A percentile compares a stretch with the other conserved stretches of the same genome.
phyloP scores from a whole-genome alignment of 2,113 vertebrate genomes.

The Anarhynchus alexandrinus region DNA sequence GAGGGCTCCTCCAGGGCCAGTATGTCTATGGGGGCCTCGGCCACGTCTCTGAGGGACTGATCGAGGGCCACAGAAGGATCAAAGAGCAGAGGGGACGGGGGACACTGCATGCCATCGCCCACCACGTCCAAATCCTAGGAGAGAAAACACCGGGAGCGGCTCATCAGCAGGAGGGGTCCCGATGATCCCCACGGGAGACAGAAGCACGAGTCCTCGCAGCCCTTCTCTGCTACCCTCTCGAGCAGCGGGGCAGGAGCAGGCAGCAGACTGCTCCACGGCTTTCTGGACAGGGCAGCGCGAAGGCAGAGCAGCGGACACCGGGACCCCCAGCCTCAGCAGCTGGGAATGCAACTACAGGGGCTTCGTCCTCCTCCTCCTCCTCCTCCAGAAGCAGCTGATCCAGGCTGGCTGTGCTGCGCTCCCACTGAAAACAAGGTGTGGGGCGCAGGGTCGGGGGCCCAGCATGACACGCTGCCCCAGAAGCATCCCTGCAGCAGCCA shows the following conservation, averaged over 20 bases:
- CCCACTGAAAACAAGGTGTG: background rate
- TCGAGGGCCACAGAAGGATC: conserved; percentile 87
- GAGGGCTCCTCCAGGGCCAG: conserved; percentile 76
- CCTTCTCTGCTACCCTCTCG: background rate
- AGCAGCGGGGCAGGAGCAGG: background rate
- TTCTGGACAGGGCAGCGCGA: background rate
- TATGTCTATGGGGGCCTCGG: conserved; percentile 84
- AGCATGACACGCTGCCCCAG: fast-evolving
- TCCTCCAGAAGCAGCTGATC: background rate
- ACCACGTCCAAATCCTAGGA: conserved; percentile 93
- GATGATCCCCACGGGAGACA: fast-evolving
- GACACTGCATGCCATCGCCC: conserved; percentile 90
- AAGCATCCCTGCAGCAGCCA: background rate
- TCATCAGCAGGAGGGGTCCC: background rate
- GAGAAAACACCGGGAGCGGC: background rate
- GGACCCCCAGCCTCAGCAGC: fast-evolving
- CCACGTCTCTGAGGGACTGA: conserved; percentile 82
- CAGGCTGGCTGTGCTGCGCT: background rate
- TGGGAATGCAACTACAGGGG: background rate
- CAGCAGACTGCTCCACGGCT: background rate
- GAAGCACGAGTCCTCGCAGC: fast-evolving
- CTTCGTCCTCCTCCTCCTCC: no score
- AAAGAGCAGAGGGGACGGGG: conserved; percentile 92
- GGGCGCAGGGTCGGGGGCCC: fast-evolving
- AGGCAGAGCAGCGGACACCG: background rate